A percentile compares a stretch with the other conserved stretches of the same genome.
phyloP scores from a whole-genome alignment of 2,797 vertebrate species.

The Poecilia gillii region DNA sequence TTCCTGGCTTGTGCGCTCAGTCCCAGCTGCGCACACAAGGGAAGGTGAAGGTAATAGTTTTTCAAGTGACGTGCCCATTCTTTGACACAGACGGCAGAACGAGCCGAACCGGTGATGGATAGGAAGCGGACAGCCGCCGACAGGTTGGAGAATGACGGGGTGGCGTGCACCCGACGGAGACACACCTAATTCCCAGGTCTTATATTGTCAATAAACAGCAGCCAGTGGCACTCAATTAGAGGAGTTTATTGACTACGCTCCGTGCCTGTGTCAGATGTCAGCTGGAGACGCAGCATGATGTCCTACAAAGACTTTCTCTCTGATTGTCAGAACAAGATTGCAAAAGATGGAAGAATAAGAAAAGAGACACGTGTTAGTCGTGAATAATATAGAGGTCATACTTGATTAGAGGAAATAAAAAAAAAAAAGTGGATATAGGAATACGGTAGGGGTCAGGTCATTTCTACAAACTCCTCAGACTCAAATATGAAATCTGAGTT shows the following conservation, averaged over 20 bases:
- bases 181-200: slow-evolving; percentile 79
- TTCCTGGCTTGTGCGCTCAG: slow-evolving; percentile 8
- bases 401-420: slow-evolving; percentile 39
- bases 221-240: slow-evolving; percentile 81
- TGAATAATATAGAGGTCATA: slow-evolving; percentile 19
- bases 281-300: slow-evolving; percentile 63
- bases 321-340: slow-evolving; percentile 65
- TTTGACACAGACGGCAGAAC: slow-evolving; percentile 49
- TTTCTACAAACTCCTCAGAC: not conserved
- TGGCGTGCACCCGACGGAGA: slow-evolving; percentile 41
- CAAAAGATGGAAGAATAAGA: slow-evolving; percentile 37
- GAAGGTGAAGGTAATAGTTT: slow-evolving; percentile 45
- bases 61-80: slow-evolving; percentile 38
- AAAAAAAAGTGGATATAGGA: not conserved
- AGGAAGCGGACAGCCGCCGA: slow-evolving; percentile 69
- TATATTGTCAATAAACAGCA: slow-evolving; percentile 83
- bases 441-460: not conserved
- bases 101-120: slow-evolving; percentile 69
- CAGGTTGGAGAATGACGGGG: slow-evolving; percentile 44
- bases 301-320: slow-evolving; percentile 55
- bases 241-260: slow-evolving; percentile 79
- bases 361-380: slow-evolving; percentile 16
- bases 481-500: slow-evolving; percentile 26
- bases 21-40: slow-evolving; percentile 21
- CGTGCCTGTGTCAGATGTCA: slow-evolving; percentile 76